A percentile compares a stretch with the other conserved stretches of the same genome.
Conservation (phyloP, 2,888 invertebrate genomes). For the Leucoma salicis region DNA sequence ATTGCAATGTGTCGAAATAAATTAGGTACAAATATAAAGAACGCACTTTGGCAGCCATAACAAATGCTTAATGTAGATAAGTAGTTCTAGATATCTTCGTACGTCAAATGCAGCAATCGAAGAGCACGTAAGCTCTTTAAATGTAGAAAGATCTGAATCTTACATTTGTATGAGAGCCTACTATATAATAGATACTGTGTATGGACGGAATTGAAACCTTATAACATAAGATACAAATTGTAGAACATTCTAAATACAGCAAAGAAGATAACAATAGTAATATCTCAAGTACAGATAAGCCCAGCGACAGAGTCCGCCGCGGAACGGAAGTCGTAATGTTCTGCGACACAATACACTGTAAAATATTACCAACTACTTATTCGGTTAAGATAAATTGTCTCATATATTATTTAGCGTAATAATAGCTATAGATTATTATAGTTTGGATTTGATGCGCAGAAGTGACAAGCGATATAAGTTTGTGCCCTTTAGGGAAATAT, state of each 20-base stretch:
- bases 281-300: conserved; percentile 42
- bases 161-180: too few relatives aligned
- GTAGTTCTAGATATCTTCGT: too few relatives aligned
- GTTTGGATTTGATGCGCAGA: conserved; percentile 25
- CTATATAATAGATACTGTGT: too few relatives aligned
- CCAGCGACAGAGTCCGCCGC: conserved; percentile 35
- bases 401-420: conserved; percentile 74
- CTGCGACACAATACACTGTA: conserved; percentile 52
- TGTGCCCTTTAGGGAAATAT: too few relatives aligned
- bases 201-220: too few relatives aligned
- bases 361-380: conserved; percentile 66
- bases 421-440: conserved; percentile 49
- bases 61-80: too few relatives aligned
- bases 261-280: conserved; percentile 36
- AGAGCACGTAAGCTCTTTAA: too few relatives aligned
- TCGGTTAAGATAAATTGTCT: conserved; percentile 70
- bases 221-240: conserved; percentile 21
- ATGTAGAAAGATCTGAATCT: too few relatives aligned
- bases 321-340: conserved; percentile 59
- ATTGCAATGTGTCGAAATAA: too few relatives aligned
- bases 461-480: conserved; percentile 18
- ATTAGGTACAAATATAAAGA: too few relatives aligned
- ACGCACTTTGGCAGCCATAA: too few relatives aligned
- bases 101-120: too few relatives aligned
- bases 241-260: conserved; percentile 26